phyloP scores from a whole-genome alignment of 2,888 invertebrate genomes.

The Trypoxylon attenuatum region DNA sequence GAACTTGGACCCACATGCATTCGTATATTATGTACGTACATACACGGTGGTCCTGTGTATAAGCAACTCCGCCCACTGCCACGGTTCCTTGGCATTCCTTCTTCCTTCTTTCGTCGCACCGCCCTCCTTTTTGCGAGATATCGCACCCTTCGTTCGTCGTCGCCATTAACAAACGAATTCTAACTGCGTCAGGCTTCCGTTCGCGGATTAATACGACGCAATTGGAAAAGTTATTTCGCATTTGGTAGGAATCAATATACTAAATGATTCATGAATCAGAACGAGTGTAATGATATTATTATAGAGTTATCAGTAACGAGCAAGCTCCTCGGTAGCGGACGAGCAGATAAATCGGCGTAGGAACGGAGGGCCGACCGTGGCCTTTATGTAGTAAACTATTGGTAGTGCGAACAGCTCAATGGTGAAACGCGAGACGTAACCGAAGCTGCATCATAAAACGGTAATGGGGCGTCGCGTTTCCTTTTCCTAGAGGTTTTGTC shows the following conservation, averaged over 20 bases:
- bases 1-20: slow-evolving; percentile 4
- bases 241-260: no score
- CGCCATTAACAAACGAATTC: slow-evolving; percentile 29
- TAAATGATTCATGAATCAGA: no score
- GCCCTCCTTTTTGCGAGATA: neutral
- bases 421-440: slow-evolving; percentile 73
- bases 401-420: slow-evolving; percentile 72
- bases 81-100: slow-evolving; percentile 11
- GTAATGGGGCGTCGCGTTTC: slow-evolving; percentile 74
- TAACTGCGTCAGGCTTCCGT: slow-evolving; percentile 45
- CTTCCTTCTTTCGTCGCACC: slow-evolving; percentile 2
- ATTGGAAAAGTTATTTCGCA: no score
- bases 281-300: no score
- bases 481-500: slow-evolving; percentile 61
- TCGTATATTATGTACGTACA: slow-evolving; percentile 30
- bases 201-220: no score
- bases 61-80: slow-evolving; percentile 45
- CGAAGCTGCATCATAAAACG: slow-evolving; percentile 72
- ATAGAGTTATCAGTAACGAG: no score
- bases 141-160: slow-evolving; percentile 7
- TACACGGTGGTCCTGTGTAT: slow-evolving; percentile 47
- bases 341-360: slow-evolving; percentile 62
- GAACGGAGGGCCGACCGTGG: slow-evolving; percentile 52
- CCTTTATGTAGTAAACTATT: slow-evolving; percentile 70
- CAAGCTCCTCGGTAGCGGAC: no score